These are phyloP conservation scores for Sciurus carolinensis DNA, from an alignment of 2,797 vertebrate genomes.

Conservation along the genomic window DNA sequence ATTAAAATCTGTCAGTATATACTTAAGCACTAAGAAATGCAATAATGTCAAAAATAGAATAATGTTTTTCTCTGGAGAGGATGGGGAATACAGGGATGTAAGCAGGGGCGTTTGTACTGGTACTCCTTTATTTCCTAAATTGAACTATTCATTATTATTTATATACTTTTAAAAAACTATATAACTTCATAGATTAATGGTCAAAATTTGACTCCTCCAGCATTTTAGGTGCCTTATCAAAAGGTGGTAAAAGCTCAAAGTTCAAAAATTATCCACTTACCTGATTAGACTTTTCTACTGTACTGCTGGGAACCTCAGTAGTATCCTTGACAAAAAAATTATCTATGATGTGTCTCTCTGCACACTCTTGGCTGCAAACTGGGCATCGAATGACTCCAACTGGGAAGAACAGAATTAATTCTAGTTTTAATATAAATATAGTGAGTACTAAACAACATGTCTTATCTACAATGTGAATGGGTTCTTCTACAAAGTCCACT, in stretches of 20 bases:
- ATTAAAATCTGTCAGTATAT: conserved; percentile 20
- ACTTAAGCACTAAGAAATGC: conserved; percentile 4
- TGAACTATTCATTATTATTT: not conserved
- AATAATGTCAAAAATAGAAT: not conserved
- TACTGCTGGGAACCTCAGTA: conserved; percentile 98
- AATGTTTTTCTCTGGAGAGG: not conserved
- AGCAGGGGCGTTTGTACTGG: not conserved
- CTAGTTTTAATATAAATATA: conserved; percentile 61
- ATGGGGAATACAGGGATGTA: not conserved
- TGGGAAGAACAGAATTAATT: conserved; percentile 81
- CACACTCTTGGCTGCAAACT: conserved; percentile 98
- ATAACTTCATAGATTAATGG: not conserved
- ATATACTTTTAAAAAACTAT: not conserved
- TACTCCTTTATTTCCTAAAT: not conserved
- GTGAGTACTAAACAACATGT: not conserved
- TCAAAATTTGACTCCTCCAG: not conserved
- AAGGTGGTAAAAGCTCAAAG: not conserved
- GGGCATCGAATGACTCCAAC: conserved; percentile 97
- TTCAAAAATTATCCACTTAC: conserved; percentile 87
- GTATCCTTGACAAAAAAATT: conserved; percentile 99
- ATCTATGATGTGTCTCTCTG: conserved; percentile 98
- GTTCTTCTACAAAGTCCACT: not conserved
- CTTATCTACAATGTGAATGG: not conserved
- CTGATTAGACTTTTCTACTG: conserved; percentile 98
- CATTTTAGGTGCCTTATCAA: not conserved